Evolutionary conservation across 2,888 invertebrate species (phyloP).

Genomic region (Harpalus rubripes): DNA sequence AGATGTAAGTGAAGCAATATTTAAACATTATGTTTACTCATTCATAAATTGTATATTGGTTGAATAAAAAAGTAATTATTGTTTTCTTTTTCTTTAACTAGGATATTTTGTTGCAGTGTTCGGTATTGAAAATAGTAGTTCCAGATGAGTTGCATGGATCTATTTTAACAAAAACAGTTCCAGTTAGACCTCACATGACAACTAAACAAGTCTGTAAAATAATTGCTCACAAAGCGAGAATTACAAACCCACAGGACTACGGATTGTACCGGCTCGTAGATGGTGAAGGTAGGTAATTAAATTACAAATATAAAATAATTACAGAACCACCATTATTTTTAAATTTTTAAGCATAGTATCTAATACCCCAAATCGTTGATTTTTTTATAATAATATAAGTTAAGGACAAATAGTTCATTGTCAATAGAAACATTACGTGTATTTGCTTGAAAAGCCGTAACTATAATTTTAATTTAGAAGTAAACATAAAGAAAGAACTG

Average conservation of each 20-base stretch:
- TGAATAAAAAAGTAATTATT: neutral
- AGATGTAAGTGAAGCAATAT: conserved; percentile 74
- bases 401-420: neutral
- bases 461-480: neutral
- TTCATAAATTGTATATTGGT: neutral
- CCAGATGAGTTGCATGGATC: conserved; percentile 97
- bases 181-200: conserved; percentile 95
- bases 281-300: conserved; percentile 86
- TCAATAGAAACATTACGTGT: neutral
- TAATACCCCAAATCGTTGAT: no score
- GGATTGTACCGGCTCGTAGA: conserved; percentile 93
- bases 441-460: neutral
- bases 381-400: no score
- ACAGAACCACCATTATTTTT: neutral
- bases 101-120: conserved; percentile 77
- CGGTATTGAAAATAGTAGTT: conserved; percentile 93
- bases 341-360: no score
- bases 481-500: neutral
- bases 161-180: conserved; percentile 93
- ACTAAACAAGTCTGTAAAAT: conserved; percentile 95
- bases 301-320: neutral
- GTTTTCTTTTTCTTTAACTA: conserved; percentile 32
- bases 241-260: conserved; percentile 98
- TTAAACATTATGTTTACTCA: neutral
- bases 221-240: conserved; percentile 95